A percentile compares a stretch with the other conserved stretches of the same genome.
Conservation (phyloP, 2,888 invertebrate species). For the Augochlorella aurata region DNA sequence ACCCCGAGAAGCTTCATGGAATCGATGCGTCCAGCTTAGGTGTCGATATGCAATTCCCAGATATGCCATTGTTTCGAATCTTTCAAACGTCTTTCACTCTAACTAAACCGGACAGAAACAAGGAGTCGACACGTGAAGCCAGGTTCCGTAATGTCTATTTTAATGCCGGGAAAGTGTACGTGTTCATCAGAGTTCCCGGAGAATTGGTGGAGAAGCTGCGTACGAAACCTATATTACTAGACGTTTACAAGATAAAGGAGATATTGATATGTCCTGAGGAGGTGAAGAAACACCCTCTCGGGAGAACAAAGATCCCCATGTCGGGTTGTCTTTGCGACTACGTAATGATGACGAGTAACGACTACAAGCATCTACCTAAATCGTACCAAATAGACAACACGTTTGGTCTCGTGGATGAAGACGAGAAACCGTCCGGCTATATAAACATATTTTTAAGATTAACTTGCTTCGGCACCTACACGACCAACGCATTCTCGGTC, state of each 20-base stretch:
- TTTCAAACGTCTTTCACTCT: slow-evolving; percentile 42
- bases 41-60: slow-evolving; percentile 53
- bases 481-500: slow-evolving; percentile 7
- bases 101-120: slow-evolving; percentile 46
- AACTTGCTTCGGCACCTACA: slow-evolving; percentile 43
- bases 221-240: slow-evolving; percentile 31
- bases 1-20: slow-evolving; percentile 45
- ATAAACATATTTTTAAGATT: slow-evolving; percentile 38
- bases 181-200: slow-evolving; percentile 41
- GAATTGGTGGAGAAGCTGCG: slow-evolving; percentile 43
- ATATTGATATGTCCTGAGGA: slow-evolving; percentile 44
- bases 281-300: slow-evolving; percentile 45
- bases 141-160: slow-evolving; percentile 34
- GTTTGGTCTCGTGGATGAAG: slow-evolving; percentile 45
- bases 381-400: slow-evolving; percentile 53
- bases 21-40: slow-evolving; percentile 31
- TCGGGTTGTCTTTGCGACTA: slow-evolving; percentile 58
- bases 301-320: slow-evolving; percentile 45
- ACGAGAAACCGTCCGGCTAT: slow-evolving; percentile 36
- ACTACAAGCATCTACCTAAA: slow-evolving; percentile 41
- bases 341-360: slow-evolving; percentile 50
- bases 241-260: slow-evolving; percentile 53
- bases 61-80: slow-evolving; percentile 56
- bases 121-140: slow-evolving; percentile 20
- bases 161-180: slow-evolving; percentile 47